Evolutionary conservation across 2,113 vertebrate genomes (phyloP), one percentile per base, ranked within the genome.

Genomic region (Oryctolagus cuniculus): DNA sequence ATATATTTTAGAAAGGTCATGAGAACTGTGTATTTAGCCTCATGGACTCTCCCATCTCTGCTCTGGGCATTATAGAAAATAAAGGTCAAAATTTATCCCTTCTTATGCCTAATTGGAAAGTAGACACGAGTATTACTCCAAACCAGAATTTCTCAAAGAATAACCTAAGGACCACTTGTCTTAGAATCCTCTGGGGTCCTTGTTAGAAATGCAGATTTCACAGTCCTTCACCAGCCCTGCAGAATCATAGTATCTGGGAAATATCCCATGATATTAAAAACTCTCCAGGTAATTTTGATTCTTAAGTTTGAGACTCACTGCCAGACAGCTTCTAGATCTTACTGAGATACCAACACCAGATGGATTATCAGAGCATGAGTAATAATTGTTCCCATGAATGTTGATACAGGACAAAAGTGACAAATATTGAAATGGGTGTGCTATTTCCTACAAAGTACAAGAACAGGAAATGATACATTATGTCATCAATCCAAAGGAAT

Each of bases 381-480:
- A 53, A 24, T 75, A 79, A 70, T 78, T 93, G 11, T 70, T 86
- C 29, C 51, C 3, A 4, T 95, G 72, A 89, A 93, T 94, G 36
- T 31, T 55, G 70, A 53, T 88, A 77, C 7, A 93, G 66, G 87
- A 67, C 25, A 70, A 79, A 85, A 49, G 29, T 90, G 51, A 58
- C 66, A 44, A 93, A 77, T 53, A 89, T 81, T 63, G 55, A 84
- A 91, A 90, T 85, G 77, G 55, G 61, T 87, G 63, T 88, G 49
- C 49, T 92, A 69, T 31, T 90, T 93, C 61, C 84, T 51, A 81
- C 27, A 55, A 58, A 73, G 72, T 63, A 69, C 31, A 72, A 75
- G 77, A 94, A 53, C 84, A 95, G 94, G 90, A 95, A 92, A 88
- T 82, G 49, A 49, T 92, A 85, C 38, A 72, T 86, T 49, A 72